Evolutionary conservation across 2,113 vertebrate genomes (phyloP).

Genomic region (Pholis gunnellus): DNA sequence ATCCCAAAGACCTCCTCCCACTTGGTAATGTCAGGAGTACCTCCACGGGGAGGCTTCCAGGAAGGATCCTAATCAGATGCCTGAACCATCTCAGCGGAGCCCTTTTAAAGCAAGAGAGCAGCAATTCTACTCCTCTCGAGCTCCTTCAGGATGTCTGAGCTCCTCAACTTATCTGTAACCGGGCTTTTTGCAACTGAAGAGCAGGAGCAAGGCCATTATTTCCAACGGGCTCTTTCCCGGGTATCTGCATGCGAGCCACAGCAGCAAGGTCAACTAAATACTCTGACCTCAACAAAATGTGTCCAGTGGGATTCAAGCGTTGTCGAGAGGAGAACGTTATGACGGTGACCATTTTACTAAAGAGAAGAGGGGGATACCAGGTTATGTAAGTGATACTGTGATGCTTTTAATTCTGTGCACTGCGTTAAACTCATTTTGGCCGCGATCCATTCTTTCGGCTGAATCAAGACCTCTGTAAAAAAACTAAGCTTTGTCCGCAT

Average conservation of each 20-base stretch:
- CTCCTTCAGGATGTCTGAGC: conserved; percentile 6
- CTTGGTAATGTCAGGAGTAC: neutral
- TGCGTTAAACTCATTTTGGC: neutral
- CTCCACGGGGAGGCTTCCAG: neutral
- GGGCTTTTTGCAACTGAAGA: neutral
- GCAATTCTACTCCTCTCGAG: neutral
- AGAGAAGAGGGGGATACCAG: neutral
- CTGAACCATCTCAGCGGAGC: neutral
- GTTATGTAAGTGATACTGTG: neutral
- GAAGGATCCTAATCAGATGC: neutral
- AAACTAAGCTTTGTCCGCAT: neutral
- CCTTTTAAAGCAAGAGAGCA: neutral
- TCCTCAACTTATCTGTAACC: neutral
- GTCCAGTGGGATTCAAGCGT: neutral
- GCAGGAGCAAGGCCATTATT: neutral
- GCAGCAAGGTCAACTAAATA: fast-evolving
- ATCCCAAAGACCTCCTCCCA: neutral
- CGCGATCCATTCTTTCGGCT: neutral
- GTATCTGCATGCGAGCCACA: neutral
- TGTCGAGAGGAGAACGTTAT: neutral
- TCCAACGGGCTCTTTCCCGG: neutral
- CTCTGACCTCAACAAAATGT: neutral
- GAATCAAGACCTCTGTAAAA: neutral
- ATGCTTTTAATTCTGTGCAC: neutral
- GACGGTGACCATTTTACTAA: neutral